phyloP scores from a whole-genome alignment of 2,888 invertebrate genomes.

The Halictus ligatus region DNA sequence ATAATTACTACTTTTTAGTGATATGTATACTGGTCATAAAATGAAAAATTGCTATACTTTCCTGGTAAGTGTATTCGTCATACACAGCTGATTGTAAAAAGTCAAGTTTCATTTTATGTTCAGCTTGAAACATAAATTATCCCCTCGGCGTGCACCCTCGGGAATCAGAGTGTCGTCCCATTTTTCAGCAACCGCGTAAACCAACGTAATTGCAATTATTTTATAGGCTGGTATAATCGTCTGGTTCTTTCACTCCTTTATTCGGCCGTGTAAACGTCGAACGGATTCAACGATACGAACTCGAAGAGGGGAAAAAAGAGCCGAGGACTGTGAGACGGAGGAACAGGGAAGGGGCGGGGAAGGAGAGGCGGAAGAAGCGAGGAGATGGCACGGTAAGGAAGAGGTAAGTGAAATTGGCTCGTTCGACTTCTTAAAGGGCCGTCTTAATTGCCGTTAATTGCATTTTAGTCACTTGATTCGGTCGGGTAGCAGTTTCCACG shows the following conservation, averaged over 20 bases:
- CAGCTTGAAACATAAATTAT: too few relatives aligned
- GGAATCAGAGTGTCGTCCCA: neutral
- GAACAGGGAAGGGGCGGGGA: neutral
- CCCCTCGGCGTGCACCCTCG: too few relatives aligned
- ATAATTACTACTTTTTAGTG: too few relatives aligned
- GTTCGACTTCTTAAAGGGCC: conserved; percentile 57
- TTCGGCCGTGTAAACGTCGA: neutral
- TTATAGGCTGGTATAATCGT: conserved; percentile 14
- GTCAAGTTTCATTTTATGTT: too few relatives aligned
- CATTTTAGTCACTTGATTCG: conserved; percentile 76
- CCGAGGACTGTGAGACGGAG: neutral
- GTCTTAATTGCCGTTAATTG: conserved; percentile 76
- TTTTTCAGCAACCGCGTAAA: neutral
- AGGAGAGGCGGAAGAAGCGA: neutral
- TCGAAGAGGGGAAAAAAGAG: neutral
- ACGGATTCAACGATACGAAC: neutral
- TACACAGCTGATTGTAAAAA: too few relatives aligned
- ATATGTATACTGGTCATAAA: too few relatives aligned
- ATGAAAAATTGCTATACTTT: too few relatives aligned
- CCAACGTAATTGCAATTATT: conserved; percentile 26
- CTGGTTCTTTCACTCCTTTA: conserved; percentile 11
- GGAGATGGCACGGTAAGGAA: neutral
- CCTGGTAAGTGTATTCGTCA: too few relatives aligned
- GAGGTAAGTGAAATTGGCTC: conserved; percentile 45
- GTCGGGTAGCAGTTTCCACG: conserved; percentile 2